Evolutionary conservation across 2,797 vertebrate genomes (phyloP), one percentile per base, ranked within the genome.

Genomic region (Melanotaenia pygmaea): DNA sequence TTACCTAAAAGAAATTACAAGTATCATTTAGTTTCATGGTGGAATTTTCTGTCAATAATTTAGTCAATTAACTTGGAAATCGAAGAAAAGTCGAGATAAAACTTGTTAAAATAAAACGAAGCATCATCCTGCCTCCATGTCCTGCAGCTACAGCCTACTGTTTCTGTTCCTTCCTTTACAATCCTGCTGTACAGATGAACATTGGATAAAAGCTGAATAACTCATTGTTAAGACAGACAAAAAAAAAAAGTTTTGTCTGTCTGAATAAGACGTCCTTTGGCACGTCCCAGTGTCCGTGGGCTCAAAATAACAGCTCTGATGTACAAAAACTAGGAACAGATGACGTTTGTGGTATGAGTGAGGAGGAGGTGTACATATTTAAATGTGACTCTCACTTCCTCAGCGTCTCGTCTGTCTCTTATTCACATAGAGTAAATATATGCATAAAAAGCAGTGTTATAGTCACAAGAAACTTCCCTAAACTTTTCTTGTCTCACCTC

Each of bases 321-420:
- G 22, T 53, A 22, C 3, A 11, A 30, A 40, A 45, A 47, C 32
- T 18, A 54, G 9, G 43, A 73, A 64, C 63, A 57, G 56, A 68
- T 76, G 76, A 70, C 56, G 71, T 18, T 38, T 54, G 28, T 59
- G 67, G 50, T 16, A 7, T 26, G 16, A 34, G 18, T 34, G 59
- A 50, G 58, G 63, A 72, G 13, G 24, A 64, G 37, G 59, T 72
- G 67, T 72, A 77, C 82, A 86, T 85, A 81, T 82, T 73, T 81
- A 74, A 72, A 69, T 13, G 26, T 50, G 74, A 66, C 72, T 35
- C 67, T 79, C 57, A 62, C 67, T 53, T 13, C 51, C 54, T 32
- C 14, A 30, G 24, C 6, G 0, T 50, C 47, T 22, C 20, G 6
- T 11, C 20, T n/a, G 9, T 50, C 22, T 26, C 51, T 26, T 13